Percentiles rank a stretch among this genome's conserved stretches.
Evolutionary conservation across 2,113 vertebrate genomes (phyloP).

Genomic region (Thamnaconus septentrionalis): DNA sequence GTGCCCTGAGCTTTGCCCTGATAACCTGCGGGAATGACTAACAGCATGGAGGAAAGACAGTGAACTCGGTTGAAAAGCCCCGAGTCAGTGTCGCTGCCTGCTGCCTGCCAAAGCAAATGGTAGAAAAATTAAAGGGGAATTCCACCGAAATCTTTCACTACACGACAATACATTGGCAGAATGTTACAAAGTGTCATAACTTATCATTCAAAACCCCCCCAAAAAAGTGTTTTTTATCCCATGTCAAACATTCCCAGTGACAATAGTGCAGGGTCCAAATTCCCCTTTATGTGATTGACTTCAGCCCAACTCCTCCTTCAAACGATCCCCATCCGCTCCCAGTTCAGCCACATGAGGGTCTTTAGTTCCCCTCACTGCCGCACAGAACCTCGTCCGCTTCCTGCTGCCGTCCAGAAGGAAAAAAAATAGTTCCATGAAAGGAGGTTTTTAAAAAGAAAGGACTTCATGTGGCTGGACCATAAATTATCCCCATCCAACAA

Average conservation of each 20-base stretch:
- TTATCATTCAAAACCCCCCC: too few species aligned
- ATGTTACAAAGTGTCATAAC: too few species aligned
- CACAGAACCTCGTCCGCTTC: background rate
- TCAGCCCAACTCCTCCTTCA: too few species aligned
- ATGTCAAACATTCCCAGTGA: too few species aligned
- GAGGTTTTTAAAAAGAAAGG: background rate
- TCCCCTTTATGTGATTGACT: too few species aligned
- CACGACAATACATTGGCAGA: too few species aligned
- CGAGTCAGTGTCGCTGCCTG: slow-evolving; percentile 33
- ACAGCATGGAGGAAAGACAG: slow-evolving; percentile 79
- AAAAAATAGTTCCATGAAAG: background rate
- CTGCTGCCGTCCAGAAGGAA: background rate
- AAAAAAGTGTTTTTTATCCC: too few species aligned
- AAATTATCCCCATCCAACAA: background rate
- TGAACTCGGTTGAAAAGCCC: too few species aligned
- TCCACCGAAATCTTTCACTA: too few species aligned
- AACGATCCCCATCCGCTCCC: background rate
- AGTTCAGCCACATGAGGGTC: slow-evolving; percentile 20
- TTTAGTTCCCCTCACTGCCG: slow-evolving; percentile 1
- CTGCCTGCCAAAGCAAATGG: slow-evolving; percentile 35
- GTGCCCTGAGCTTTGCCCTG: slow-evolving; percentile 51
- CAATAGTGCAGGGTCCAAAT: too few species aligned
- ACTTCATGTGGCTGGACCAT: slow-evolving; percentile 25
- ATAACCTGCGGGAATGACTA: slow-evolving; percentile 86
- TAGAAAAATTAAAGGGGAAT: background rate